phyloP scores from a whole-genome alignment of 2,113 vertebrate species.

The Poeciliopsis turrubarensis region DNA sequence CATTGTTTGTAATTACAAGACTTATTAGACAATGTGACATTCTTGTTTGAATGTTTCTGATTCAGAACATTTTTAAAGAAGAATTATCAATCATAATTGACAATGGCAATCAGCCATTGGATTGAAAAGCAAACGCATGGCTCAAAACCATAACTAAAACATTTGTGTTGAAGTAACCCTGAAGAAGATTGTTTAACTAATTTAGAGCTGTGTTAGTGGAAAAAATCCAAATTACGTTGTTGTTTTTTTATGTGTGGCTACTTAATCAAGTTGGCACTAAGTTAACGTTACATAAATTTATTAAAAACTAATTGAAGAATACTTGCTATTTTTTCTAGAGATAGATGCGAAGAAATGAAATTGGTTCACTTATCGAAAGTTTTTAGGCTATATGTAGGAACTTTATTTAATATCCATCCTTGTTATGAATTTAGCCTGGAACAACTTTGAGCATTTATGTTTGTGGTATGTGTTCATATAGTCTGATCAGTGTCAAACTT shows the following conservation, averaged over 20 bases:
- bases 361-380: not conserved
- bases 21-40: not conserved
- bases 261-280: not conserved
- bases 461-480: not conserved
- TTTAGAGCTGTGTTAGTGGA: no score
- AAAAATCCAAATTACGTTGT: no score
- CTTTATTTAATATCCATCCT: not conserved
- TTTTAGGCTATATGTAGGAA: no score
- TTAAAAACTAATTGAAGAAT: not conserved
- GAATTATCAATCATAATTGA: no score
- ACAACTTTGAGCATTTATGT: not conserved
- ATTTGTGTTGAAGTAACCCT: no score
- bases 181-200: no score
- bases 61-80: no score
- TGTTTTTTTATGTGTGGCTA: not conserved
- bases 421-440: not conserved
- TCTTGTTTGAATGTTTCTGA: not conserved
- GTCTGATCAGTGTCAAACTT: not conserved
- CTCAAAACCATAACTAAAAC: no score
- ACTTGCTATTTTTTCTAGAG: not conserved
- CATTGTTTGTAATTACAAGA: not conserved
- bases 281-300: not conserved
- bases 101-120: no score
- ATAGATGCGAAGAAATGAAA: not conserved
- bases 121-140: no score